Evolutionary conservation across 2,797 vertebrate species (phyloP).

Genomic region (Neomorphus geoffroyi): DNA sequence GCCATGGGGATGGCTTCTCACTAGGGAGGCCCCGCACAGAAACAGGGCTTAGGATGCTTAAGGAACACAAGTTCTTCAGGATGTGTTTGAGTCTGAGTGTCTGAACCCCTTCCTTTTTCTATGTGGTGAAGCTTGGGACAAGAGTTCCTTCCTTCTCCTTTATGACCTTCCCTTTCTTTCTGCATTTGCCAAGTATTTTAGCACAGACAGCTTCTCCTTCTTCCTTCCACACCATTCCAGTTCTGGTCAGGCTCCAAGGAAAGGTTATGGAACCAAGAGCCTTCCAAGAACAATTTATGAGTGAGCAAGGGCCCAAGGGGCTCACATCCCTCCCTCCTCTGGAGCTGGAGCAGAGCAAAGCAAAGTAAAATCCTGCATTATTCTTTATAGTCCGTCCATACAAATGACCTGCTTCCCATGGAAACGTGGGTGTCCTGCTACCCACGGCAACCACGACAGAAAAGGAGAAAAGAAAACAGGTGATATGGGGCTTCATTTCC

Average conservation of each 20-base stretch:
- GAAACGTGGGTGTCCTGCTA: background rate
- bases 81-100: background rate
- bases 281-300: background rate
- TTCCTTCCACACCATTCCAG: background rate
- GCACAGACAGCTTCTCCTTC: background rate
- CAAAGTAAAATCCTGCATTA: background rate
- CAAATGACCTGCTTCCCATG: background rate
- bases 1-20: background rate
- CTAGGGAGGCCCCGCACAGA: background rate
- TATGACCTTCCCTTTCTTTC: background rate
- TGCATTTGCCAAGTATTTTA: background rate
- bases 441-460: background rate
- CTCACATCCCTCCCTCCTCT: background rate
- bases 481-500: background rate
- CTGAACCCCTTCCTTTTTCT: background rate
- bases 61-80: background rate
- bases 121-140: background rate
- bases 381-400: background rate
- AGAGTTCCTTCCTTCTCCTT: background rate
- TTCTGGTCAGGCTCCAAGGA: background rate
- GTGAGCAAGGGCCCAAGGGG: background rate
- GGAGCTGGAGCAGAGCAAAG: background rate
- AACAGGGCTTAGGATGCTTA: background rate
- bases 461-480: background rate
- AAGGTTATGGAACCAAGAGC: background rate